These are phyloP conservation scores for Silurus asotus DNA, from an alignment of 2,113 vertebrate genomes.

Conservation along the genomic window DNA sequence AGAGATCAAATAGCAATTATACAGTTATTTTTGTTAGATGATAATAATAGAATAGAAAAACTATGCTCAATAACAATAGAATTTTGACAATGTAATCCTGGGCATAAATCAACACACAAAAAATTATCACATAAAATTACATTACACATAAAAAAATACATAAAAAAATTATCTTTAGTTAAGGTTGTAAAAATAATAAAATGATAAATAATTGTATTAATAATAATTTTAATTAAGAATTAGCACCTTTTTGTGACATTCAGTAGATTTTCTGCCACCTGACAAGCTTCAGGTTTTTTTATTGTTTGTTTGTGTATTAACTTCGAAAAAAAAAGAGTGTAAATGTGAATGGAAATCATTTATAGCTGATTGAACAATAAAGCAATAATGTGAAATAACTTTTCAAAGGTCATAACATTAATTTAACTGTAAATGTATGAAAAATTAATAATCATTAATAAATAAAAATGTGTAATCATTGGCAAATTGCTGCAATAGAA, in stretches of 20 bases:
- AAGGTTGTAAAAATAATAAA: neutral
- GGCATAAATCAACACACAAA: neutral
- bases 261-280: neutral
- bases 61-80: neutral
- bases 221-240: too few relatives aligned
- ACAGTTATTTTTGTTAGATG: too few relatives aligned
- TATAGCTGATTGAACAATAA: neutral
- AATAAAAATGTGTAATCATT: neutral
- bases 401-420: neutral
- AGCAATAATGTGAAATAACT: neutral
- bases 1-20: too few relatives aligned
- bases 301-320: too few relatives aligned
- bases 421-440: neutral
- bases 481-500: neutral
- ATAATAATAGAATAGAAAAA: neutral
- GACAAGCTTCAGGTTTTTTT: neutral
- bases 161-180: neutral
- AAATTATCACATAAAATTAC: too few relatives aligned
- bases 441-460: neutral
- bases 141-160: too few relatives aligned
- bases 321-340: neutral
- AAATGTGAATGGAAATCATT: neutral
- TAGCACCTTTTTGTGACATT: too few relatives aligned
- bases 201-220: too few relatives aligned
- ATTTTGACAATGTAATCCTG: too few relatives aligned